Base-by-base conservation (phyloP, 2,888 invertebrate species). In the Alsophila aescularia region DNA sequence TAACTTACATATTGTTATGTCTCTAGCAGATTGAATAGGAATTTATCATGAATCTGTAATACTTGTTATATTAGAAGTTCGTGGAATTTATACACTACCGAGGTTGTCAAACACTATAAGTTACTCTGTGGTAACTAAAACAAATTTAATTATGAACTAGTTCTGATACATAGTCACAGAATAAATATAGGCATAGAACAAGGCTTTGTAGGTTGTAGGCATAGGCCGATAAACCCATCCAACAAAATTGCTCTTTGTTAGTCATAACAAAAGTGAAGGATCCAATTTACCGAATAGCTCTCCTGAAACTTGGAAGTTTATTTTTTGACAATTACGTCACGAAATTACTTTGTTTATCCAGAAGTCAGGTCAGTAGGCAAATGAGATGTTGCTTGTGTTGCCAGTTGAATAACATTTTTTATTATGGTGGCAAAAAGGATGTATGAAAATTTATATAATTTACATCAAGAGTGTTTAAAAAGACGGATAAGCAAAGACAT, bases 271-370 rank as follows among this genome's bases (percentile, higher is more conserved):
- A 49, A 52, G 43, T 52, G 42, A 39, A 27, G 49, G 53, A 56
- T 55, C 48, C 52, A 64, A 61, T 62, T 60, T 60, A n/a, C 52
- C 29, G 43, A 61, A 62, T 60, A 39, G 41, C 51, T 50, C 50
- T 52, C 27, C 40, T 45, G 41, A 41, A 59, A 45, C 36, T 48
- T 27, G 41, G 44, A 59, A 59, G 58, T 54, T 54, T 58, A 58
- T 57, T 58, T 62, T 58, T 58, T 42, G 51, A 48, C 44, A 55
- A 58, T 62, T 58, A 59, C 42, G 29, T 14, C 40, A 21, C 21
- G 51, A 52, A 60, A 60, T 60, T 59, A 58, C 53, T 48, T 60
- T 60, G 60, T 61, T 65, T 62, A 59, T 52, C 21, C 50, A 31
- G 29, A 51, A 36, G 43, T 43, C 37, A 40, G 29, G 41, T 18